Percentiles rank a stretch among this genome's conserved stretches.
phyloP scores from a whole-genome alignment of 2,888 invertebrate species.

The Zhuqinia jingwanae region DNA sequence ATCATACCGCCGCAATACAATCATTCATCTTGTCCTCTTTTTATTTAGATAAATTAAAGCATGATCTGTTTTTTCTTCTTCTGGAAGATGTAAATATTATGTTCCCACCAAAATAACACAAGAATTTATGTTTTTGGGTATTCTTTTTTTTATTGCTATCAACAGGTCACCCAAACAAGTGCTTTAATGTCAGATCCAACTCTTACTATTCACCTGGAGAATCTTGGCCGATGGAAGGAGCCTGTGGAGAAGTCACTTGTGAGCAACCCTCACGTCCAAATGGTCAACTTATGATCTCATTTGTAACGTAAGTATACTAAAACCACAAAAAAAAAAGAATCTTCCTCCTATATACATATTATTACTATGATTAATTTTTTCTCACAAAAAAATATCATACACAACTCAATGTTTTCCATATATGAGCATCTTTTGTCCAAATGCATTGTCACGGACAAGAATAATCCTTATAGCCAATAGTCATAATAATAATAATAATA shows the following conservation, averaged over 20 bases:
- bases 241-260: constrained; percentile 76
- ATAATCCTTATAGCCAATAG: not conserved
- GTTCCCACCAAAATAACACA: not conserved
- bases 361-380: no score
- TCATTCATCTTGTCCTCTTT: not conserved
- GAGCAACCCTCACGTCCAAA: constrained; percentile 62
- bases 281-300: constrained; percentile 77
- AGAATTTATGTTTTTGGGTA: constrained; percentile 2
- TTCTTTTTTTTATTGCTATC: constrained; percentile 21
- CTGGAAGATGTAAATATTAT: not conserved
- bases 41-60: no score
- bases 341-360: no score
- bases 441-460: not conserved
- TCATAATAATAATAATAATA: no score
- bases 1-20: no score
- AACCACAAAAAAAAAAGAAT: not conserved
- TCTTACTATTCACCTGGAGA: constrained; percentile 77
- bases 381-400: not conserved
- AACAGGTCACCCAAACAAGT: constrained; percentile 77
- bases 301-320: constrained; percentile 75
- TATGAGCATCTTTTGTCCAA: not conserved
- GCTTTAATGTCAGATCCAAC: constrained; percentile 71
- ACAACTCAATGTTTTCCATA: not conserved
- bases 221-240: constrained; percentile 75
- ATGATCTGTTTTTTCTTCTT: no score